Evolutionary conservation across 2,888 invertebrate genomes (phyloP).

Genomic region (Noctua pronuba): DNA sequence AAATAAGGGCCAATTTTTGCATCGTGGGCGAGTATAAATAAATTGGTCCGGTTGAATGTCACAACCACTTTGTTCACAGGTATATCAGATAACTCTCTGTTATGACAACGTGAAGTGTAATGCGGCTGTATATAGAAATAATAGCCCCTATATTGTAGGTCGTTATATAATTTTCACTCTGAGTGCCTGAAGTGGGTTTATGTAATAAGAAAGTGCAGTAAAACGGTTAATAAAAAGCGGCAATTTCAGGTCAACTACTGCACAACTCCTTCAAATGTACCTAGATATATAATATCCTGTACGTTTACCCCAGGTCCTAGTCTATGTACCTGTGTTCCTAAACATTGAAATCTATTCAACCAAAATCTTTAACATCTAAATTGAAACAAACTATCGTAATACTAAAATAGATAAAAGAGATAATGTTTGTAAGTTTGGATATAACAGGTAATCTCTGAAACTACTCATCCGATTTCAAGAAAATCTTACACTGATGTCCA

Average conservation of each 20-base stretch:
- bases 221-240: not conserved
- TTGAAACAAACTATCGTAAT: not conserved
- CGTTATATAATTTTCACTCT: not conserved
- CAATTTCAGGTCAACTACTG: not conserved
- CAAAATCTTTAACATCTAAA: not conserved
- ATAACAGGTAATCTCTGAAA: not conserved
- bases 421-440: not conserved
- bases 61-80: not conserved
- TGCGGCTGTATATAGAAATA: conserved; percentile 3
- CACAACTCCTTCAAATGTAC: not conserved
- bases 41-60: not conserved
- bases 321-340: not conserved
- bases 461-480: not conserved
- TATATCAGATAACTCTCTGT: not conserved
- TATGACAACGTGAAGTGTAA: not conserved
- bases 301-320: not conserved
- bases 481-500: not conserved
- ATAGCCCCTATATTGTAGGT: not conserved
- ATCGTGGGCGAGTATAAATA: conserved; percentile 1
- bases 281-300: not conserved
- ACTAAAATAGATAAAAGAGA: not conserved
- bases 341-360: too few relatives aligned
- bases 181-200: not conserved
- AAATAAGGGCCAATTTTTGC: not conserved
- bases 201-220: not conserved